Evolutionary conservation across 2,797 vertebrate species (phyloP).

Genomic region (Ciconia nigra): DNA sequence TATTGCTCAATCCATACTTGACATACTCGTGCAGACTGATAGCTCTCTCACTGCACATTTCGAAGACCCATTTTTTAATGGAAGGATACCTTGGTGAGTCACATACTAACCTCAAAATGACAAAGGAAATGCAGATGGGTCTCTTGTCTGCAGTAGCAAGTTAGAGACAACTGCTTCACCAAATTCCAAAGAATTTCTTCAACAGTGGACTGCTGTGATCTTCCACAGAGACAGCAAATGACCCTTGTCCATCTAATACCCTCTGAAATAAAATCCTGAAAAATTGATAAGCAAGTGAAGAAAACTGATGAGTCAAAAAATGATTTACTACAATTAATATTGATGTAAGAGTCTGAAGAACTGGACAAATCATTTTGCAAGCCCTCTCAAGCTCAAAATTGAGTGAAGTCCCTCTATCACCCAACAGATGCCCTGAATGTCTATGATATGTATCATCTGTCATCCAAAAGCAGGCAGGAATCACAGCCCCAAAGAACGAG

Average conservation of each 20-base stretch:
- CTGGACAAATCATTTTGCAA: background rate
- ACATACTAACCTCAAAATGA: background rate
- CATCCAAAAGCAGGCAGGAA: background rate
- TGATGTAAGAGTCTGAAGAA: background rate
- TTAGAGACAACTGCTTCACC: background rate
- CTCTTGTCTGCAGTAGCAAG: background rate
- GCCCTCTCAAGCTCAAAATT: background rate
- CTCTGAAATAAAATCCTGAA: background rate
- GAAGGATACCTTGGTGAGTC: background rate
- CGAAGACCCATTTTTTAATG: background rate
- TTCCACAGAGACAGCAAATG: background rate
- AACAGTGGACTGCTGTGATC: background rate
- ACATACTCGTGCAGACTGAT: background rate
- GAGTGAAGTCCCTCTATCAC: background rate
- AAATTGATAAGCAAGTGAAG: background rate
- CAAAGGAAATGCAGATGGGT: background rate
- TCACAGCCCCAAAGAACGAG: background rate
- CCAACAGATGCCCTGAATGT: background rate
- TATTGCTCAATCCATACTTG: background rate
- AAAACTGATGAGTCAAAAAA: background rate
- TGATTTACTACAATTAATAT: background rate
- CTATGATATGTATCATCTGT: background rate
- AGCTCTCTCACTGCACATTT: fast-evolving
- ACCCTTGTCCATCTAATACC: background rate
- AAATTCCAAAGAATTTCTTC: background rate